Evolutionary conservation across 1,140 invertebrate genomes (phyloP), one percentile per base, ranked within the genome.

Genomic region (Hyposmocoma kahamanoa): DNA sequence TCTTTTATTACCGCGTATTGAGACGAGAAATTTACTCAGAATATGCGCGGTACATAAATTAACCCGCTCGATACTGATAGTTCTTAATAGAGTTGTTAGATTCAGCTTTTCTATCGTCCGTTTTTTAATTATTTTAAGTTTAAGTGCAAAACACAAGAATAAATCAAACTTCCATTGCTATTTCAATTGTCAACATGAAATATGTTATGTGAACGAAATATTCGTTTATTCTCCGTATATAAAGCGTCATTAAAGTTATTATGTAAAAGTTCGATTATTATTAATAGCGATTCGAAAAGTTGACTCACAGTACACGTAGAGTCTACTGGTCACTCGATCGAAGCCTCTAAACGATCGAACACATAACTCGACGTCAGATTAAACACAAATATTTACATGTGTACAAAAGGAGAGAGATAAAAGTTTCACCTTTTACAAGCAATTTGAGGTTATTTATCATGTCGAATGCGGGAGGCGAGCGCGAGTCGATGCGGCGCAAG

Each of bases 391-490:
- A 79, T 81, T 79, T 79, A 81, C 77, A 77, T 71, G 61, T 69
- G 67, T 73, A 81, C 74, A 79, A 79, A 66, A 43, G 67, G 39
- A 66, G 58, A 48, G 59, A 74, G 66, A 74, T 84, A 82, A 71
- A 82, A 76, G 71, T 71, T 75, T 73, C 57, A 74, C 66, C 68
- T 79, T 80, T 83, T 85, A 83, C 76, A 85, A 85, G 76, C 74
- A 76, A 79, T 83, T 85, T 80, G 70, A 67, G 55, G 72, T 81
- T 79, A 85, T 85, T 82, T 85, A 85, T 85, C 76, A 80, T 75
- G 61, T 62, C 51, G 46, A 55, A 47, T 42, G 32, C 24, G 56
- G 22, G 56, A 24, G 45, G 32, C 42, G 39, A 42, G 50, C 45
- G 52, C 30, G 49, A n/a, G n/a, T n/a, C n/a, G n/a, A n/a, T n/a